Evolutionary conservation across 2,888 invertebrate genomes (phyloP).

Genomic region (Argyresthia albistria): DNA sequence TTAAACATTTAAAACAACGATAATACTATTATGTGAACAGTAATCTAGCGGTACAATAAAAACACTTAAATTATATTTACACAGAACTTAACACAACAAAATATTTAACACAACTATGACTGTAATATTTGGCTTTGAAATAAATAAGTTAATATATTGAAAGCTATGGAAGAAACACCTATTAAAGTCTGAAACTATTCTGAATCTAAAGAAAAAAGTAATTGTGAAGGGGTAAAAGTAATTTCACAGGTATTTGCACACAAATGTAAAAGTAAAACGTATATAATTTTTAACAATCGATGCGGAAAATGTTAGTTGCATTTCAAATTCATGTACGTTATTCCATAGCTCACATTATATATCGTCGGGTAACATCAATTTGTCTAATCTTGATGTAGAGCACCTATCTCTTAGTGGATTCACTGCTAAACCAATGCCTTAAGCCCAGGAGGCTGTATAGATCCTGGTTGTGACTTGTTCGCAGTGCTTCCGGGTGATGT

Average conservation of each 20-base stretch:
- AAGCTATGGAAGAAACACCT: slow-evolving; percentile 46
- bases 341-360: slow-evolving; percentile 65
- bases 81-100: slow-evolving; percentile 59
- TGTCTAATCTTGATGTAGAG: slow-evolving; percentile 34
- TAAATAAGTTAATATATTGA: slow-evolving; percentile 68
- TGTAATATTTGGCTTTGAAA: slow-evolving; percentile 72
- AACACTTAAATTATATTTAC: slow-evolving; percentile 66
- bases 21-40: slow-evolving; percentile 60
- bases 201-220: too few relatives aligned
- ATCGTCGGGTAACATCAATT: slow-evolving; percentile 69
- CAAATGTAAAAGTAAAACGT: background rate
- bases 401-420: slow-evolving; percentile 64
- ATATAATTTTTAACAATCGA: background rate
- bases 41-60: slow-evolving; percentile 43
- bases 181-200: too few relatives aligned
- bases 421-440: slow-evolving; percentile 63
- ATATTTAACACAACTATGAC: slow-evolving; percentile 61
- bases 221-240: background rate
- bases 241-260: background rate
- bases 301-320: background rate
- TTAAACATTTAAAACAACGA: slow-evolving; percentile 57
- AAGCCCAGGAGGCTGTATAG: slow-evolving; percentile 59
- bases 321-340: slow-evolving; percentile 9
- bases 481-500: slow-evolving; percentile 15
- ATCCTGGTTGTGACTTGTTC: slow-evolving; percentile 42